A percentile compares a stretch with the other conserved stretches of the same genome.
Conservation (phyloP, 2,113 vertebrate genomes). For the Notarius lentiginosus region DNA sequence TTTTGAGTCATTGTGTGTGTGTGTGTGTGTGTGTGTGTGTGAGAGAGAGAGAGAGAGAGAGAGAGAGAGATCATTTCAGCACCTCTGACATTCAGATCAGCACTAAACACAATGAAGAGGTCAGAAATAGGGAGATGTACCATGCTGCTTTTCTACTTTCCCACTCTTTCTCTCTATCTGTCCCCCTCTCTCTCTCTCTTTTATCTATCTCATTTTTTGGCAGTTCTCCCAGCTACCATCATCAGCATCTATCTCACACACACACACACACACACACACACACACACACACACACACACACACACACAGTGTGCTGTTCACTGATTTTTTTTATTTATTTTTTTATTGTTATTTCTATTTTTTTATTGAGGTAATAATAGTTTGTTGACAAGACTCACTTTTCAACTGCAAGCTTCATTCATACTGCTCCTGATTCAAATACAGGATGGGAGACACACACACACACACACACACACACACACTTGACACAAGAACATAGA, state of each 20-base stretch:
- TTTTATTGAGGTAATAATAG: constrained; percentile 80
- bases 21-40: constrained; percentile 11
- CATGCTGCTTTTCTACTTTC: neutral
- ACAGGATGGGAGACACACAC: neutral
- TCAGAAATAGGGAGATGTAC: constrained; percentile 39
- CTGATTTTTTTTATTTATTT: constrained; percentile 70
- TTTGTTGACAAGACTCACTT: constrained; percentile 74
- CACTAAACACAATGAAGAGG: constrained; percentile 51
- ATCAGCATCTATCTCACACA: neutral
- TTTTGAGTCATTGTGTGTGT: too few relatives aligned
- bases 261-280: constrained; percentile 45
- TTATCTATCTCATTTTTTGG: constrained; percentile 30
- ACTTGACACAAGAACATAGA: neutral
- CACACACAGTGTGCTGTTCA: constrained; percentile 67
- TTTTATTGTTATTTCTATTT: too few relatives aligned
- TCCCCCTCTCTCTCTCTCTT: neutral
- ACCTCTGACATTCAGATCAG: constrained; percentile 54
- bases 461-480: neutral
- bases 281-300: constrained; percentile 41
- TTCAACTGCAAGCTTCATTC: constrained; percentile 76
- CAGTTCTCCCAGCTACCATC: constrained; percentile 35
- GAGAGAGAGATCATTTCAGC: constrained; percentile 66
- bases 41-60: constrained; percentile 61
- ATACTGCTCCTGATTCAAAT: constrained; percentile 43
- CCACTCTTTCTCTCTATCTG: neutral